phyloP scores from a whole-genome alignment of 2,113 vertebrate species.

The Azemiops feae region DNA sequence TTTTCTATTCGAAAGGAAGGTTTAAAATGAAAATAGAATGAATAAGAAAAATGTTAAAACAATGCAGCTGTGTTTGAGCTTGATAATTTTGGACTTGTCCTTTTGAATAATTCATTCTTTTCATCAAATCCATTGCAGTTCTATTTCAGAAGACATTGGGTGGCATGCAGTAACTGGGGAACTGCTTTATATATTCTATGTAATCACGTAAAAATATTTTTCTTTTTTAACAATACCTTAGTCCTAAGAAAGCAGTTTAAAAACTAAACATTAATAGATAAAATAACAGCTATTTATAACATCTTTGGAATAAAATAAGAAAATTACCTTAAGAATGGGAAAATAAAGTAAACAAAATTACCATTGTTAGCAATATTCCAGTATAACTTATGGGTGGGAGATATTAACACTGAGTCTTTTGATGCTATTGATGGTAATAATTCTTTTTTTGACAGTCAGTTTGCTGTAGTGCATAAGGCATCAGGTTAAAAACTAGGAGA shows the following conservation, averaged over 20 bases:
- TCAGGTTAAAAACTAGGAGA: neutral
- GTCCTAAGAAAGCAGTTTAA: neutral
- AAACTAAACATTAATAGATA: neutral
- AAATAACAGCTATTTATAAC: neutral
- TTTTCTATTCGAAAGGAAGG: neutral
- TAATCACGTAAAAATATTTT: neutral
- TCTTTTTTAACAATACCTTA: neutral
- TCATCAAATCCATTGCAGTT: neutral
- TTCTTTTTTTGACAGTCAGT: neutral
- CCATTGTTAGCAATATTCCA: neutral
- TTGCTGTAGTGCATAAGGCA: too few relatives aligned
- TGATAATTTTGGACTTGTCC: neutral
- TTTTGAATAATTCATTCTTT: slow-evolving; percentile 1
- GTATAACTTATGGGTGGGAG: neutral
- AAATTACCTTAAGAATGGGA: neutral
- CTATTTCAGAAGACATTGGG: neutral
- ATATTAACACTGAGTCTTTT: neutral
- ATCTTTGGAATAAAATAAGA: neutral
- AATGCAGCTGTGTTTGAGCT: neutral
- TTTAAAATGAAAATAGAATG: neutral
- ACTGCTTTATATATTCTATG: neutral
- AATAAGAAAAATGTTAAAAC: neutral
- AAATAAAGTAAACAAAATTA: neutral
- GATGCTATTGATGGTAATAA: neutral
- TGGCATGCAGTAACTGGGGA: neutral